phyloP scores from a whole-genome alignment of 2,797 vertebrate genomes.

The Hippoglossus hippoglossus region DNA sequence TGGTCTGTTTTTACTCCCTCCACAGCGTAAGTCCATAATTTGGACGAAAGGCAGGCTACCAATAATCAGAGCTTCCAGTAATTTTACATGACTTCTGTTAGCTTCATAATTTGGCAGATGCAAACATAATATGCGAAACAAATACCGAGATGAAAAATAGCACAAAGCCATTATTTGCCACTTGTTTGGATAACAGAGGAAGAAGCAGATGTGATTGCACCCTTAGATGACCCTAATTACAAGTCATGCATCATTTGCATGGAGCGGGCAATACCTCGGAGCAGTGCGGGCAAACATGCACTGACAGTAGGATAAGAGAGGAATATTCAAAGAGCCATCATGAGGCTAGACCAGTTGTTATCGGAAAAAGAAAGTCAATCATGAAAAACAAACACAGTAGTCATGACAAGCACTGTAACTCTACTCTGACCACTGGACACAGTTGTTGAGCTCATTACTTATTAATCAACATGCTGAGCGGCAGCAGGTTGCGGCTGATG shows the following conservation, averaged over 20 bases:
- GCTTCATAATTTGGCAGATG: background rate
- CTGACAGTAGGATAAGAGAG: slow-evolving; percentile 18
- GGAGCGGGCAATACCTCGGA: slow-evolving; percentile 34
- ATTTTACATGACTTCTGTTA: slow-evolving; percentile 2
- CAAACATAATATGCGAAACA: background rate
- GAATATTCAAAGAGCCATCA: slow-evolving; percentile 36
- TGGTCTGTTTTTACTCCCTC: slow-evolving; percentile 25
- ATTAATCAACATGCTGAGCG: slow-evolving; percentile 48
- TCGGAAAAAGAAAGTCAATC: slow-evolving; percentile 30
- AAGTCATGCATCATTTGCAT: slow-evolving; percentile 46
- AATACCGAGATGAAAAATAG: background rate
- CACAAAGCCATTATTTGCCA: background rate
- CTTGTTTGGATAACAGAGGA: slow-evolving; percentile 6
- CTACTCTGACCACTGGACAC: slow-evolving; percentile 32
- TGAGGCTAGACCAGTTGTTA: slow-evolving; percentile 37
- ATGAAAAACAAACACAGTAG: slow-evolving; percentile 29
- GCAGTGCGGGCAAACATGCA: background rate
- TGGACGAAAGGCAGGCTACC: background rate
- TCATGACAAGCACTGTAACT: slow-evolving; percentile 36
- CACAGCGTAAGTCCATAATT: slow-evolving; percentile 9
- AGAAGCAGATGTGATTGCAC: slow-evolving; percentile 30
- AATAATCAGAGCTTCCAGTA: background rate
- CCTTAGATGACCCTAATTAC: slow-evolving; percentile 39
- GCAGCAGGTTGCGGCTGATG: slow-evolving; percentile 17
- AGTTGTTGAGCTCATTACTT: slow-evolving; percentile 56